Evolutionary conservation across 2,888 invertebrate species (phyloP).

Genomic region (Pristionchus fissidentatus): DNA sequence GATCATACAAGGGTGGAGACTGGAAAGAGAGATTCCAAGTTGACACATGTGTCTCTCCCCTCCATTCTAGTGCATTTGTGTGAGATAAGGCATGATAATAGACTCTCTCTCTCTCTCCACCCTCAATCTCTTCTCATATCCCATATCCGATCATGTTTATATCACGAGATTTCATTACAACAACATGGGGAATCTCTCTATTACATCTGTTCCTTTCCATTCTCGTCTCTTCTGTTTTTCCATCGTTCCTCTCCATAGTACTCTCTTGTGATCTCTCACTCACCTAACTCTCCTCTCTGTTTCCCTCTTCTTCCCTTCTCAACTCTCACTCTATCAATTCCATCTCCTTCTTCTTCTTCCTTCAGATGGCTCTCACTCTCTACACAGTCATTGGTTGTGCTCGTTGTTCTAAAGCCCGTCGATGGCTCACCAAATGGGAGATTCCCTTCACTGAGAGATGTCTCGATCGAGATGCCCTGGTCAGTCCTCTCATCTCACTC

Average conservation of each 20-base stretch:
- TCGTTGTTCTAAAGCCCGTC: conserved; percentile 25
- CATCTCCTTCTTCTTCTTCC: background rate
- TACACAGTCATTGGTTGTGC: conserved; percentile 11
- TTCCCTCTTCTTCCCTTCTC: background rate
- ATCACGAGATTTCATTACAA: no score
- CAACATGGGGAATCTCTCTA: background rate
- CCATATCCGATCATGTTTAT: no score
- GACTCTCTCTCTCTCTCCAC: background rate
- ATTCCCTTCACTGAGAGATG: conserved; percentile 20
- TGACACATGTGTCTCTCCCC: no score
- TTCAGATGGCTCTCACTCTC: conserved; percentile 38
- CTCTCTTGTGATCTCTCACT: conserved; percentile 19
- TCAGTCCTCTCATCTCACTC: background rate
- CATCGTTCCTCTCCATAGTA: conserved; percentile 1
- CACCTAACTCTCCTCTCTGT: background rate
- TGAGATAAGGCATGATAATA: background rate
- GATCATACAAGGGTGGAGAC: background rate
- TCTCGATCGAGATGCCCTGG: background rate
- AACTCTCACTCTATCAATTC: background rate
- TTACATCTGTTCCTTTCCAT: background rate
- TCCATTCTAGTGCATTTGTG: no score
- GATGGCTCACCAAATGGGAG: background rate
- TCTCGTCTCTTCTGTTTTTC: conserved; percentile 14
- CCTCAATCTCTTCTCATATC: no score
- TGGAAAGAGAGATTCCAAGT: background rate